These are phyloP conservation scores for Lordiphosa andalusiaca DNA, from an alignment of 2,888 invertebrate genomes.

Conservation along the genomic window DNA sequence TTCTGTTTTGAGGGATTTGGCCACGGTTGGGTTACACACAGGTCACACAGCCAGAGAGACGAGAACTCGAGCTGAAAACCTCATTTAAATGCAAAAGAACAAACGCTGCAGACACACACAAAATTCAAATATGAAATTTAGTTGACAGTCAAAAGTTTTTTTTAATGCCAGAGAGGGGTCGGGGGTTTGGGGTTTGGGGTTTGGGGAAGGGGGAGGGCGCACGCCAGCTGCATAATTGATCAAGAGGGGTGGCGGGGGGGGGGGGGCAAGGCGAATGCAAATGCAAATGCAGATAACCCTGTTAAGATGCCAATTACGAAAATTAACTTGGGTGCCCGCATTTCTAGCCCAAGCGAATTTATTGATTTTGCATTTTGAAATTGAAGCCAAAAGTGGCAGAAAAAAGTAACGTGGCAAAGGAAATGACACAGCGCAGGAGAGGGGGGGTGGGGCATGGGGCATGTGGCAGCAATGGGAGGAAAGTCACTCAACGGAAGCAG, in stretches of 20 bases:
- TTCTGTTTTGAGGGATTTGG: slow-evolving; percentile 27
- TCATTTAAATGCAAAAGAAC: slow-evolving; percentile 42
- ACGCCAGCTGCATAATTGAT: slow-evolving; percentile 70
- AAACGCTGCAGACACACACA: slow-evolving; percentile 33
- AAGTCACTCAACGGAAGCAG: slow-evolving; percentile 54
- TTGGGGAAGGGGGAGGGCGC: slow-evolving; percentile 20
- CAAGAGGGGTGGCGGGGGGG: slow-evolving; percentile 21
- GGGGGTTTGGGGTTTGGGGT: neutral
- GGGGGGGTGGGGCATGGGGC: too few relatives aligned
- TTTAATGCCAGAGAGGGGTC: slow-evolving; percentile 57
- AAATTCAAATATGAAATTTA: slow-evolving; percentile 69
- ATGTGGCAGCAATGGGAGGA: neutral
- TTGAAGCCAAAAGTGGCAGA: slow-evolving; percentile 45
- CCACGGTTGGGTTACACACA: slow-evolving; percentile 17
- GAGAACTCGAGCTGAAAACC: slow-evolving; percentile 21
- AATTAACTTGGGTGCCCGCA: slow-evolving; percentile 63
- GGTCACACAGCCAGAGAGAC: slow-evolving; percentile 23
- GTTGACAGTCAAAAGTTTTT: slow-evolving; percentile 55
- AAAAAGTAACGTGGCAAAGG: slow-evolving; percentile 54
- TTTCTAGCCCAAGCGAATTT: slow-evolving; percentile 45
- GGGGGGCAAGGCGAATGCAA: slow-evolving; percentile 22
- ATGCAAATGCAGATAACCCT: slow-evolving; percentile 69
- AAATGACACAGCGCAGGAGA: slow-evolving; percentile 17
- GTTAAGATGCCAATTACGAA: slow-evolving; percentile 74
- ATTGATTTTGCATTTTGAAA: slow-evolving; percentile 68